A percentile compares a stretch with the other conserved stretches of the same genome.
phyloP scores from a whole-genome alignment of 2,888 invertebrate species.

The Chydorus sphaericus region DNA sequence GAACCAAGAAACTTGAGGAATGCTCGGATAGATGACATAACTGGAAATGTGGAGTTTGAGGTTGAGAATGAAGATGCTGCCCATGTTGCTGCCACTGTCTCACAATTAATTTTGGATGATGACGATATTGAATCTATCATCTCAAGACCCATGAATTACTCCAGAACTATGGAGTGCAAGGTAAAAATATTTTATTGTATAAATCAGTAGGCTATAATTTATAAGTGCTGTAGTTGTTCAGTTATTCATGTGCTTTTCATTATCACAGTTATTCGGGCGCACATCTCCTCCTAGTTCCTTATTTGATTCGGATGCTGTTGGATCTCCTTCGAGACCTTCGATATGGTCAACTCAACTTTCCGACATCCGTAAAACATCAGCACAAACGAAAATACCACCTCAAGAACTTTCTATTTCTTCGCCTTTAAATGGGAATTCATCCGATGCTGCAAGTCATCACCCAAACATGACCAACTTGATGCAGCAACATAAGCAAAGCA shows the following conservation, averaged over 20 bases:
- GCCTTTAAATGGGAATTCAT: neutral
- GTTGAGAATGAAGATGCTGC: slow-evolving; percentile 16
- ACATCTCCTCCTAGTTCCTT: slow-evolving; percentile 22
- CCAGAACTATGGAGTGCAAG: neutral
- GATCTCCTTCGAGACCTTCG: slow-evolving; percentile 21
- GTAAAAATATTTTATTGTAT: too few species aligned
- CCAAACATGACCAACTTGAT: neutral
- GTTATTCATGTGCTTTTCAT: neutral
- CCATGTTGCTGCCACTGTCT: slow-evolving; percentile 25
- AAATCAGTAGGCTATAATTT: neutral
- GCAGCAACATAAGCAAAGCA: slow-evolving; percentile 45
- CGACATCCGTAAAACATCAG: slow-evolving; percentile 1
- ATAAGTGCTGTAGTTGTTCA: neutral
- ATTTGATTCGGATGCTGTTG: slow-evolving; percentile 21
- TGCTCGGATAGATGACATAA: neutral
- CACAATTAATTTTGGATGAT: slow-evolving; percentile 27
- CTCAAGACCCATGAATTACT: neutral
- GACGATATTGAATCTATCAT: slow-evolving; percentile 17
- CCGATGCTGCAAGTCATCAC: neutral
- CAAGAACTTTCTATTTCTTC: neutral
- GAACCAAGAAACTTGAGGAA: neutral
- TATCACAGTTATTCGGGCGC: slow-evolving; percentile 4
- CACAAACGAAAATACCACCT: too few species aligned
- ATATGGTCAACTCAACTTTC: slow-evolving; percentile 18
- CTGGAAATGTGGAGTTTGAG: neutral